These are phyloP conservation scores for Drosophila sp. DNA, from an alignment of 1,140 invertebrate genomes.

Conservation along the genomic window DNA sequence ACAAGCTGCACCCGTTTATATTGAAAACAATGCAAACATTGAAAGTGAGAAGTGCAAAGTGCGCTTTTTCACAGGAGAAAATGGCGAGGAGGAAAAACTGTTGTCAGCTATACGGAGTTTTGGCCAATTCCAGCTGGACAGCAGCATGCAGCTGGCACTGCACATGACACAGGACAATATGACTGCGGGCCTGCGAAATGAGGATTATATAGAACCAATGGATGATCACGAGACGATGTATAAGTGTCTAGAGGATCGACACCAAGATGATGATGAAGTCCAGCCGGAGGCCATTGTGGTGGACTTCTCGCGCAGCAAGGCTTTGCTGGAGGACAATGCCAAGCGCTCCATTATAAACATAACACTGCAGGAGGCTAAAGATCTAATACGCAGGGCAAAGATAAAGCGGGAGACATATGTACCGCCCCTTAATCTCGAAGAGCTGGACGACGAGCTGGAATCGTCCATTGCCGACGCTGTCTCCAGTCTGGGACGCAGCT, in stretches of 20 bases:
- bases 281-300: constrained; percentile 85
- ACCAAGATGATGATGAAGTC: constrained; percentile 47
- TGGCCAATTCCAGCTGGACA: constrained; percentile 85
- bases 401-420: constrained; percentile 63
- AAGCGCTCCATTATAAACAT: constrained; percentile 82
- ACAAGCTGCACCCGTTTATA: constrained; percentile 40
- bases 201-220: constrained; percentile 78
- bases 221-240: constrained; percentile 85
- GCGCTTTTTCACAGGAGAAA: constrained; percentile 77
- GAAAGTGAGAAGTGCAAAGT: constrained; percentile 52
- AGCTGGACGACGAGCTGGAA: constrained; percentile 79
- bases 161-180: constrained; percentile 55
- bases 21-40: constrained; percentile 24
- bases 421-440: constrained; percentile 74
- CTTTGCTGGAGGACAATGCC: constrained; percentile 71
- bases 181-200: constrained; percentile 63
- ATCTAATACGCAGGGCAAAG: constrained; percentile 68
- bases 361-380: constrained; percentile 78
- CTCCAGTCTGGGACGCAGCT: constrained; percentile 68
- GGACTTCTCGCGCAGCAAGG: constrained; percentile 85
- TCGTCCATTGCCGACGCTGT: constrained; percentile 81
- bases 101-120: constrained; percentile 85
- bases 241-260: constrained; percentile 73
- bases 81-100: constrained; percentile 74
- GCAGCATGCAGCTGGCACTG: constrained; percentile 73